phyloP scores from a whole-genome alignment of 2,113 vertebrate genomes.

The Tachycineta bicolor region DNA sequence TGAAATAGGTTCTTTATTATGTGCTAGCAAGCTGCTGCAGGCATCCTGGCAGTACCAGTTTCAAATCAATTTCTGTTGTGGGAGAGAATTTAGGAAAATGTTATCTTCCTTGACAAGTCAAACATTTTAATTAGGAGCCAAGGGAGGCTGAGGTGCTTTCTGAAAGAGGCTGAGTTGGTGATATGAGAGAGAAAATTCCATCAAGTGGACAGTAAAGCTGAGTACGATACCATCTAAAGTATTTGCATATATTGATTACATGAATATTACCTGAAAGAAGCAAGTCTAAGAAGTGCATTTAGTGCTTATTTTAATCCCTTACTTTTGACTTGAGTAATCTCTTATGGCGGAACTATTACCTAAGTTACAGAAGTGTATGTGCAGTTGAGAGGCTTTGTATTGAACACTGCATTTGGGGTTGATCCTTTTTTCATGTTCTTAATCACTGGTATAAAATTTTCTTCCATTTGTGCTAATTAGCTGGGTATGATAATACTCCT shows the following conservation, averaged over 20 bases:
- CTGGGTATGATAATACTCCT: neutral
- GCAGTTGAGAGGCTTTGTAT: neutral
- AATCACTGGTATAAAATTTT: neutral
- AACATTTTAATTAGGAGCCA: neutral
- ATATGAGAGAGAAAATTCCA: neutral
- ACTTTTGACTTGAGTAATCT: neutral
- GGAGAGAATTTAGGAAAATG: neutral
- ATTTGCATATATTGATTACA: neutral
- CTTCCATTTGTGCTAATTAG: neutral
- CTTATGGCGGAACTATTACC: neutral
- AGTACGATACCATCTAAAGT: neutral
- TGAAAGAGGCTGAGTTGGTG: neutral
- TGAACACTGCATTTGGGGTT: neutral
- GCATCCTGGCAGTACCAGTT: neutral
- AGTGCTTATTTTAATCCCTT: neutral
- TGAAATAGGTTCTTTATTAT: neutral
- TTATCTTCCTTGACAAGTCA: neutral
- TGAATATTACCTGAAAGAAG: neutral
- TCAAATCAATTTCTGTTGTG: neutral
- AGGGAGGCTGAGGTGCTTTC: neutral
- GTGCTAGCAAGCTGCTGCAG: neutral
- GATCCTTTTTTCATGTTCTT: neutral
- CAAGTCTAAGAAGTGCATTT: neutral
- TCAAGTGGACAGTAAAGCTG: neutral
- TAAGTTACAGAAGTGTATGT: neutral